Base-by-base conservation (phyloP, 2,797 vertebrate species). In the Acanthurus lineatus region DNA sequence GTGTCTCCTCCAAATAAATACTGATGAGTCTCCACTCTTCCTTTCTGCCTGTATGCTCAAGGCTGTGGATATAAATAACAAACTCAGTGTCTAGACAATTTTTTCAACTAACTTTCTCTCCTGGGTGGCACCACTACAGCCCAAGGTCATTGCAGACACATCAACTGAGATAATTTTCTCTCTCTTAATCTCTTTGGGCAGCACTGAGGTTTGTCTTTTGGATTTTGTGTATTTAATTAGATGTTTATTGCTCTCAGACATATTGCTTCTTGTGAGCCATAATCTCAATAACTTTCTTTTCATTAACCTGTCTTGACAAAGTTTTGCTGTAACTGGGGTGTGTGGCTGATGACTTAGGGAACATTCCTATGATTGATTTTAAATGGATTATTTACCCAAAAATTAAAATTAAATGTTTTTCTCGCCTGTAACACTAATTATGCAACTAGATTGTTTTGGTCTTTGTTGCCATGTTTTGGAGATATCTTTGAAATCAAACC, bases 61-160 rank as follows among this genome's bases (percentile, higher is more conserved):
- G 38, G 64, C 69, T 82, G 65, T 45, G 70, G 81, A 77, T 84
- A 87, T 78, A 88, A 84, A 81, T 87, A 82, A 64, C 80, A 38
- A 45, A 82, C 20, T 87, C 63, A 38, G 53, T 73, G 77, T 91
- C 79, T 87, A 83, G 81, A 88, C 76, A 12, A 40, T 49, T 45
- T 65, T 83, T 84, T 70, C 22, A 82, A 70, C 79, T 77, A 66
- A 60, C 22, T 60, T 20, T 65, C 62, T 71, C 52, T 78, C 45
- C 58, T 76, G 12, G 65, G 82, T 78, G 73, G 68, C n/a, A 72
- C 59, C 35, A 45, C 28, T 45, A 14, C 53, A 72, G 52, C 66
- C 32, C 52, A 81, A 42, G 38, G 71, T 86, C 65, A 62, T 20
- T 67, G 20, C 12, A 44, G 45, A 81, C 44, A 77, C 9, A 64